Conservation (phyloP, 2,797 vertebrate genomes). For the Carcharodon carcharias region DNA sequence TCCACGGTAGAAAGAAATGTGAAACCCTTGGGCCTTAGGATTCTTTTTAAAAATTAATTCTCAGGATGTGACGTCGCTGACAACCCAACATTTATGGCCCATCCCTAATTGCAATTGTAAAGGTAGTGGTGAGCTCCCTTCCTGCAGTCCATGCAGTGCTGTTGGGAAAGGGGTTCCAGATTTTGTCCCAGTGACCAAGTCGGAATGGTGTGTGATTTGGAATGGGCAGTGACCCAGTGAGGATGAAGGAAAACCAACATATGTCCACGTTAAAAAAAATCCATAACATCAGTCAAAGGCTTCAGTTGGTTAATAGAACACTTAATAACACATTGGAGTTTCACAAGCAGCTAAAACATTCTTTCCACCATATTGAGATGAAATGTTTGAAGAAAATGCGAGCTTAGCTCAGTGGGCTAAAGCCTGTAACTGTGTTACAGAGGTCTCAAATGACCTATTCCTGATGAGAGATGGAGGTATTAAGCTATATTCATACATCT, state of each 20-base stretch:
- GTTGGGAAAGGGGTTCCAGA: background rate
- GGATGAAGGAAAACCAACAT: background rate
- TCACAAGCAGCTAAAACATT: background rate
- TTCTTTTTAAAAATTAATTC: too few species aligned
- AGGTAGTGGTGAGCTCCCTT: background rate
- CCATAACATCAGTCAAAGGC: background rate
- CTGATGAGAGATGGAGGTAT: background rate
- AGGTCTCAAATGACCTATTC: background rate
- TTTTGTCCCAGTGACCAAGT: background rate
- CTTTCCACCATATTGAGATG: background rate
- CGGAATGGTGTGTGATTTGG: too few species aligned
- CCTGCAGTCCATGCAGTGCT: background rate
- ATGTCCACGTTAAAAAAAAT: background rate
- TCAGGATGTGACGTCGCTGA: background rate
- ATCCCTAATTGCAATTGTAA: background rate
- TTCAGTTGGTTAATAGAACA: background rate
- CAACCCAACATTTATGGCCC: background rate
- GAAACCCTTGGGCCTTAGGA: too few species aligned
- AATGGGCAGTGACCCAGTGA: background rate
- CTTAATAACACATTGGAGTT: background rate
- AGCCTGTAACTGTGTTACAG: background rate
- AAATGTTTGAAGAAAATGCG: background rate
- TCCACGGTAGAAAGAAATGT: background rate
- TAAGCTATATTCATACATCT: background rate
- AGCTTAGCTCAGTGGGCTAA: background rate